Percentiles rank a stretch among this genome's conserved stretches.
Evolutionary conservation across 2,797 vertebrate species (phyloP).

Genomic region (Knipowitschia caucasica): DNA sequence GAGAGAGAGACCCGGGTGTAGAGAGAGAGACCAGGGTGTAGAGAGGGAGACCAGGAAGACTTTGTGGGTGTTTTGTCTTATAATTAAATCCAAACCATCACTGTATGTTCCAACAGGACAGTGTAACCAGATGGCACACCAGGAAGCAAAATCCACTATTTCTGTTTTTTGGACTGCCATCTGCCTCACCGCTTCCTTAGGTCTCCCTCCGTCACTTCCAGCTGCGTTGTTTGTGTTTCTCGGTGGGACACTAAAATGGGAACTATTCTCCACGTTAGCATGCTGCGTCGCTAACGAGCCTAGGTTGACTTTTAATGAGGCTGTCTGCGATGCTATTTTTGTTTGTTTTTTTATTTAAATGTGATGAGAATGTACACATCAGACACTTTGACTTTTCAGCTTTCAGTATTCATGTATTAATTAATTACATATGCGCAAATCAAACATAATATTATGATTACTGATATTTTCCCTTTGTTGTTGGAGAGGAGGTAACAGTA

Average conservation of each 20-base stretch:
- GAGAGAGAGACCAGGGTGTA: no score
- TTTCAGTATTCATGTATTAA: conserved; percentile 1
- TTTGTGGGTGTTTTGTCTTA: no score
- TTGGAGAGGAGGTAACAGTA: no score
- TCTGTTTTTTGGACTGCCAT: conserved; percentile 44
- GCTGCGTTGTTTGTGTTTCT: conserved; percentile 60
- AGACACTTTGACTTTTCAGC: conserved; percentile 12
- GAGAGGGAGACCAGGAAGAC: no score
- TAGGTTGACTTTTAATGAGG: conserved; percentile 62
- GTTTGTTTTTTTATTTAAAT: conserved; percentile 44
- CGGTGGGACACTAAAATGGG: conserved; percentile 52
- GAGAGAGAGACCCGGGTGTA: no score
- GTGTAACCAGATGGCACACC: conserved; percentile 45
- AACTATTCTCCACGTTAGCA: conserved; percentile 59
- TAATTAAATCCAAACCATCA: no score
- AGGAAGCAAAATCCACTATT: background rate
- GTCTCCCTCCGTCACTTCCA: conserved; percentile 25
- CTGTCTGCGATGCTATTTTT: conserved; percentile 56
- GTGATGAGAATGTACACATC: conserved; percentile 40
- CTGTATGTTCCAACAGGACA: conserved; percentile 39
- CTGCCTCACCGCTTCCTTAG: conserved; percentile 36
- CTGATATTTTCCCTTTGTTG: background rate
- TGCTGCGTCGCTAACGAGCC: conserved; percentile 60
- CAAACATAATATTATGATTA: background rate
- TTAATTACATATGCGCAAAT: background rate